Percentiles rank a stretch among this genome's conserved stretches.
Evolutionary conservation across 2,113 vertebrate genomes (phyloP).

Genomic region (Prochilodus magdalenae): DNA sequence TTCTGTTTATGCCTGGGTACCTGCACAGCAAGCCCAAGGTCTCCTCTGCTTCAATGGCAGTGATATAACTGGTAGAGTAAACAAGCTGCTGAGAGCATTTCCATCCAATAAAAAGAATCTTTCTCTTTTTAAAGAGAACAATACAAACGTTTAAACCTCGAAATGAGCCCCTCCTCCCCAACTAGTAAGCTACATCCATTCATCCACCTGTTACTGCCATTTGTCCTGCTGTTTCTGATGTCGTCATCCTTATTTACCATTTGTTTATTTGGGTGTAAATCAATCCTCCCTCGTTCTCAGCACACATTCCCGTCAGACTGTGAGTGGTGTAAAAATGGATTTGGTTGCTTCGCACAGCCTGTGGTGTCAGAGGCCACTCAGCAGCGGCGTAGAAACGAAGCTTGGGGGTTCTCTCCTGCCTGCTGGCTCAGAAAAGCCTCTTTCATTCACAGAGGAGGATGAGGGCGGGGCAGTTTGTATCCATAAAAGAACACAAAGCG

Average conservation of each 20-base stretch:
- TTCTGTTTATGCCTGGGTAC: neutral
- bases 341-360: slow-evolving; percentile 47
- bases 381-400: slow-evolving; percentile 42
- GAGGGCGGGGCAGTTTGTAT: slow-evolving; percentile 43
- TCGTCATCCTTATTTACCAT: neutral
- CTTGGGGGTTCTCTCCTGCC: slow-evolving; percentile 41
- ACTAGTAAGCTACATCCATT: no score
- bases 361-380: slow-evolving; percentile 44
- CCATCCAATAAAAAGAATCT: no score
- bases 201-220: neutral
- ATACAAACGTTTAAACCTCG: no score
- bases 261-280: slow-evolving; percentile 34
- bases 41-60: neutral
- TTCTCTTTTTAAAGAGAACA: no score
- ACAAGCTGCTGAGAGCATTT: neutral
- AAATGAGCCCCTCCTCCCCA: no score
- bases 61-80: neutral
- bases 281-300: neutral
- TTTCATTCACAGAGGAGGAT: slow-evolving; percentile 44
- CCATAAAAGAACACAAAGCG: slow-evolving; percentile 51
- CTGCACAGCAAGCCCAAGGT: slow-evolving; percentile 14
- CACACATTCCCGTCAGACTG: slow-evolving; percentile 38
- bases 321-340: slow-evolving; percentile 47
- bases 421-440: slow-evolving; percentile 43
- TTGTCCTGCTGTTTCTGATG: neutral